phyloP scores from a whole-genome alignment of 2,888 invertebrate species.

The Allolobophora icterica region DNA sequence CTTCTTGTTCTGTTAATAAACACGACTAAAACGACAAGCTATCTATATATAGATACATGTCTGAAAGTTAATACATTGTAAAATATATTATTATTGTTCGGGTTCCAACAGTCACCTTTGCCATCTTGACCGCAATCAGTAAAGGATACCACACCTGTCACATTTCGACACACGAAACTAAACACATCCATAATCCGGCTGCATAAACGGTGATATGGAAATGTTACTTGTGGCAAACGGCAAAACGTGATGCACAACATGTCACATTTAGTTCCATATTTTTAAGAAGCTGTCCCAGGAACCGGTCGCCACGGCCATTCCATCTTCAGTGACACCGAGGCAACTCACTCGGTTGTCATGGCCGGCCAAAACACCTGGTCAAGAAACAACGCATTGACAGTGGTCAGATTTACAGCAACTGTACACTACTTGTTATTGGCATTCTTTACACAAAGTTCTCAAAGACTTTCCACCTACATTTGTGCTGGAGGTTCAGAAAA shows the following conservation, averaged over 20 bases:
- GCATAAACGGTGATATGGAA: slow-evolving; percentile 27
- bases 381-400: not conserved
- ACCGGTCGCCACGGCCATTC: slow-evolving; percentile 99
- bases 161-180: not conserved
- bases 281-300: slow-evolving; percentile 99
- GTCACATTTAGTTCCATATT: slow-evolving; percentile 90
- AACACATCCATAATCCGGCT: slow-evolving; percentile 13
- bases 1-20: slow-evolving; percentile 11
- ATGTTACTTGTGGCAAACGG: slow-evolving; percentile 5
- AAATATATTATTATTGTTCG: slow-evolving; percentile 6
- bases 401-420: not conserved
- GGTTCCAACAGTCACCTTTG: not conserved
- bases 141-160: slow-evolving; percentile 12
- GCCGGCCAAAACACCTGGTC: slow-evolving; percentile 90
- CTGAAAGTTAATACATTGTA: slow-evolving; percentile 17
- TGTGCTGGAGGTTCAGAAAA: not conserved
- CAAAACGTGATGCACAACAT: not conserved
- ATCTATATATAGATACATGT: slow-evolving; percentile 17
- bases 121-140: not conserved
- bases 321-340: slow-evolving; percentile 98
- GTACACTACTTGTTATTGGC: not conserved
- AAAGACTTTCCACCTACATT: not conserved
- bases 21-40: slow-evolving; percentile 17
- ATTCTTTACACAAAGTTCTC: not conserved
- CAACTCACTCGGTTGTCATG: slow-evolving; percentile 99